Conservation (phyloP, 2,797 vertebrate genomes). For the Coranthus polyacanthus region DNA sequence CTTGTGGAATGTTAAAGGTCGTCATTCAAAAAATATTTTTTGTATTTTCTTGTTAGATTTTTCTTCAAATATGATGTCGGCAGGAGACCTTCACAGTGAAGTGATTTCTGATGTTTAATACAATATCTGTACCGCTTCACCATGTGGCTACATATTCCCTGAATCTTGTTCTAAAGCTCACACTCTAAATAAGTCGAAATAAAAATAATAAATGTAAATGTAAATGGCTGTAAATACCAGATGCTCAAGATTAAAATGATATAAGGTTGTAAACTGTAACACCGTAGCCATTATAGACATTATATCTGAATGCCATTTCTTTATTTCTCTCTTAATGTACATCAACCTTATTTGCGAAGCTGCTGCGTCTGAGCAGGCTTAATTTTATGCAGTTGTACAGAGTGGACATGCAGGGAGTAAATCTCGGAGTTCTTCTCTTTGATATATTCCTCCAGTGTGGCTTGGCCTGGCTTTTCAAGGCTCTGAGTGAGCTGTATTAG, state of each 20-base stretch:
- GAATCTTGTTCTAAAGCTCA: constrained; percentile 17
- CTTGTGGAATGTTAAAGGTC: not conserved
- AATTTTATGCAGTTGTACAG: constrained; percentile 41
- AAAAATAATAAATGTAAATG: too few relatives aligned
- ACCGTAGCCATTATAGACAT: constrained; percentile 32
- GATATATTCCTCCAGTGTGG: constrained; percentile 42
- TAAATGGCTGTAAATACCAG: constrained; percentile 24
- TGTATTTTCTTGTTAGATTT: not conserved
- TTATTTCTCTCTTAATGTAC: constrained; percentile 52
- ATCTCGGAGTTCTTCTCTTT: constrained; percentile 65
- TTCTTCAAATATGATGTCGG: too few relatives aligned
- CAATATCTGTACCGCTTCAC: constrained; percentile 3
- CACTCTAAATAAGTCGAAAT: constrained; percentile 19
- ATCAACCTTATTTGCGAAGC: constrained; percentile 46
- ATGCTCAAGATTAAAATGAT: constrained; percentile 40
- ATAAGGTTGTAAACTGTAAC: constrained; percentile 31
- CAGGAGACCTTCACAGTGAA: not conserved
- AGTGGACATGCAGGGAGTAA: constrained; percentile 59
- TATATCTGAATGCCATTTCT: constrained; percentile 28
- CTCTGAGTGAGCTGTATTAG: constrained; percentile 59
- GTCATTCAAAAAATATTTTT: not conserved
- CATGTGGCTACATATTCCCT: constrained; percentile 9
- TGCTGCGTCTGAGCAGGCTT: constrained; percentile 55
- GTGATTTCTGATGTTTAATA: constrained; percentile 9
- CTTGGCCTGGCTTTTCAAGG: constrained; percentile 10